Base-by-base conservation (phyloP, 2,888 invertebrate genomes). In the Polymixis lichenea region DNA sequence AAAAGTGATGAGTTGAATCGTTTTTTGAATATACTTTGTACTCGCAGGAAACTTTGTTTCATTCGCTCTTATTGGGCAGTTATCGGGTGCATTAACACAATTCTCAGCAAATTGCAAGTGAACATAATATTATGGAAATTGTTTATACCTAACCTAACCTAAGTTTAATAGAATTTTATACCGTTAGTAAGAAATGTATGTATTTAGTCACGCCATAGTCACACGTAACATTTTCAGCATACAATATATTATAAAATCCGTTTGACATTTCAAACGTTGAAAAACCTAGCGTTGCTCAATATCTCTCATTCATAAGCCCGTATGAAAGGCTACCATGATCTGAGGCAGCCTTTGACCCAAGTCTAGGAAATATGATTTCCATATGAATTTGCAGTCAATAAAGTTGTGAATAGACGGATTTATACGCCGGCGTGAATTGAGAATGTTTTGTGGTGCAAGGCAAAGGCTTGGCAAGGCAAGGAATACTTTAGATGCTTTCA, bases 341-440 rank as follows among this genome's bases (percentile, higher is more conserved):
- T 72, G 28, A 71, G 38, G 53, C 55, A 78, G 32, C 61, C 77
- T 80, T 79, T 60, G 55, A 71, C 22, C 68, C 43, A 17, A 22
- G 28, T 75, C 62, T 65, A 79, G 61, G 78, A 86, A 90, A 90
- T 89, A 81, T 83, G 85, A 91, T 90, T 90, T 88, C 77, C 87
- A 88, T 89, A 86, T 87, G 87, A 89, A 89, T 89, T 86, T 85
- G 62, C 84, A 83, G 82, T 84, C 87, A 86, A 88, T 88, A 85
- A 78, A 84, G 73, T 82, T 77, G 78, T 85, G 82, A 85, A 83
- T 87, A 43, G 77, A 60, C 4, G 82, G 81, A 84, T 82, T 83
- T 83, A 78, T 70, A 49, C 60, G 66, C 64, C 43, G 25, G 43
- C 53, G 66, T 67, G 80, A 80, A 85, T 80, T 76, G 73, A 62